Conservation (phyloP, 2,888 invertebrate species). For the Ptilodon capucinus region DNA sequence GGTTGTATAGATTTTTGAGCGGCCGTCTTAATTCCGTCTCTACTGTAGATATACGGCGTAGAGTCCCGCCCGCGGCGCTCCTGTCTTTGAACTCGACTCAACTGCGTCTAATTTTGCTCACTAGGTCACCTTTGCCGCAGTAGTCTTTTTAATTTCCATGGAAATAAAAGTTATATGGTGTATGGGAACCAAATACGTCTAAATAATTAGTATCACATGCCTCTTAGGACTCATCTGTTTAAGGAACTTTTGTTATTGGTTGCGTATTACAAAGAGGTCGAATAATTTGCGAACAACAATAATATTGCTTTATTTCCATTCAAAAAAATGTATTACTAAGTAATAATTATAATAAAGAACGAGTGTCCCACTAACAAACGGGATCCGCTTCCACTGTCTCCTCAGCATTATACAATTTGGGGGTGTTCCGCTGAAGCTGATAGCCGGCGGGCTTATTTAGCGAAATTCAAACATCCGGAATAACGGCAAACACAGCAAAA, state of each 20-base stretch:
- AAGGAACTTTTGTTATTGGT: no score
- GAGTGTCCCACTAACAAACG: constrained; percentile 2
- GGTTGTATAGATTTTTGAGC: not conserved
- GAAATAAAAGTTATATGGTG: not conserved
- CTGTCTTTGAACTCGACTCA: constrained; percentile 35
- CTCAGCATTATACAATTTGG: constrained; percentile 8
- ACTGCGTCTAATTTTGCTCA: constrained; percentile 40
- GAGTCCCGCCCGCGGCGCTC: constrained; percentile 16
- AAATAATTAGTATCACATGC: no score
- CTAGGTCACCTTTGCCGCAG: constrained; percentile 38
- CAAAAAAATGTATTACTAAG: no score
- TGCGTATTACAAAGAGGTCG: no score
- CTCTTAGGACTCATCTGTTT: no score
- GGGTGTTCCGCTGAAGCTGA: constrained; percentile 3
- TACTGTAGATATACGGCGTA: constrained; percentile 19
- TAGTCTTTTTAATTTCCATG: constrained; percentile 12
- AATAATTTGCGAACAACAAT: no score
- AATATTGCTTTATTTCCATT: no score
- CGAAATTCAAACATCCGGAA: constrained; percentile 5
- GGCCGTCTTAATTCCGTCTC: not conserved
- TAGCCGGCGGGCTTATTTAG: constrained; percentile 2
- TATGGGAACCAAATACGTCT: constrained; percentile 1
- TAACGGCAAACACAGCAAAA: constrained; percentile 1
- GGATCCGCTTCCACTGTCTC: not conserved
- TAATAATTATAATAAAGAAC: not conserved